A percentile compares a stretch with the other conserved stretches of the same genome.
Evolutionary conservation across 2,113 vertebrate genomes (phyloP).

Genomic region (Zosterops lateralis): DNA sequence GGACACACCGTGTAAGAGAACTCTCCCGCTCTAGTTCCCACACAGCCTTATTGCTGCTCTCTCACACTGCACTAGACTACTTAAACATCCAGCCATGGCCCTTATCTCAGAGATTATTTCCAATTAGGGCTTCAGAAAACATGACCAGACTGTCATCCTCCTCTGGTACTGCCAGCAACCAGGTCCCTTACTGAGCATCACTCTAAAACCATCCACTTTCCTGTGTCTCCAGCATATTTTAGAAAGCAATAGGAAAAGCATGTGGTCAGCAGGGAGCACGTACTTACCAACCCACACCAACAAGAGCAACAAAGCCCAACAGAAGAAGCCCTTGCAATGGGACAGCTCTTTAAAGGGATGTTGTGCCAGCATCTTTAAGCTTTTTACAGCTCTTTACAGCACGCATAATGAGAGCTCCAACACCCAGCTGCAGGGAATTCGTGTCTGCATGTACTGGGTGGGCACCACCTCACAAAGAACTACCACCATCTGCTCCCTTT

Average conservation of each 20-base stretch:
- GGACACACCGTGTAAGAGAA: not conserved
- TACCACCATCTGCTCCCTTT: not conserved
- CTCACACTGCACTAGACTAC: not conserved
- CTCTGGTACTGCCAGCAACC: not conserved
- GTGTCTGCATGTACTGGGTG: not conserved
- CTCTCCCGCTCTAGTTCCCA: not conserved
- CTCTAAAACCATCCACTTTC: not conserved
- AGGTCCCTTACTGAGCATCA: not conserved
- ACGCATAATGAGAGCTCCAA: not conserved
- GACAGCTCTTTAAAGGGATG: not conserved
- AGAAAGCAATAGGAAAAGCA: not conserved
- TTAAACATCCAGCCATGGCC: not conserved
- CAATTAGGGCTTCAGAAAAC: constrained; percentile 16
- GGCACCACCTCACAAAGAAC: not conserved
- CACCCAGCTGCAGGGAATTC: not conserved
- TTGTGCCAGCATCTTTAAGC: not conserved
- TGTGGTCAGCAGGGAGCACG: accelerated
- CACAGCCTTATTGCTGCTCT: not conserved
- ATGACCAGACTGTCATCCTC: not conserved
- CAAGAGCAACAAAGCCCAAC: not conserved
- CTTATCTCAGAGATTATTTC: not conserved
- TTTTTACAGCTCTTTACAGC: not conserved
- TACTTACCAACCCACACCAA: not conserved
- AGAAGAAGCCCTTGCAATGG: not conserved
- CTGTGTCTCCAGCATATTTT: not conserved